A percentile compares a stretch with the other conserved stretches of the same genome.
Evolutionary conservation across 53 echinoderm and acorn worm genomes (phyloP).

Genomic region (Holothuria leucospilota): DNA sequence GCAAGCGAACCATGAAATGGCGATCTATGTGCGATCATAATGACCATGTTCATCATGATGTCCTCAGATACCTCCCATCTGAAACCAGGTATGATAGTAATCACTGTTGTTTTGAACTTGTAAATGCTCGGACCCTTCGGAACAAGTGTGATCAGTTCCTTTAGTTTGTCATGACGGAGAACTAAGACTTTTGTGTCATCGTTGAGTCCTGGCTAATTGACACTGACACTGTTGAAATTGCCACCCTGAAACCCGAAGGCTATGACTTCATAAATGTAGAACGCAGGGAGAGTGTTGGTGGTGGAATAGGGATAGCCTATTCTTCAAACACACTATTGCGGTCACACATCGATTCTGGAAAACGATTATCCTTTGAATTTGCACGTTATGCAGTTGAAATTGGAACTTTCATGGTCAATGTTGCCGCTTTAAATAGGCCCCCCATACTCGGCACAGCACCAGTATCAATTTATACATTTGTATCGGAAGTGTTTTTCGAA

Average conservation of each 20-base stretch:
- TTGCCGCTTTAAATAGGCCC: background rate
- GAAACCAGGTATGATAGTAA: slow-evolving; percentile 9
- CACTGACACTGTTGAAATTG: no score
- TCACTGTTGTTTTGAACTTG: background rate
- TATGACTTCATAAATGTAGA: no score
- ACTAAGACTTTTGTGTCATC: background rate
- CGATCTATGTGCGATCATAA: no score
- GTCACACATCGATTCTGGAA: background rate
- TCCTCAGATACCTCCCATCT: background rate
- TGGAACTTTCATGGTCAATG: background rate
- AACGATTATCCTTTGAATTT: no score
- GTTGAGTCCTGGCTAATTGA: background rate
- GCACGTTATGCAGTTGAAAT: background rate
- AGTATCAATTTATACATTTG: no score
- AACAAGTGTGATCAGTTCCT: slow-evolving; percentile 4
- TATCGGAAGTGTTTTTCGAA: no score
- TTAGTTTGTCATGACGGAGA: background rate
- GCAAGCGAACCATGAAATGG: no score
- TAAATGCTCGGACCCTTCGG: background rate
- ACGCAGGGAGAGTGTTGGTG: no score
- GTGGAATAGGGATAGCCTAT: background rate
- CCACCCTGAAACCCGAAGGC: no score
- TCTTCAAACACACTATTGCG: background rate
- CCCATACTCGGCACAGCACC: no score
- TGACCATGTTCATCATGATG: background rate